A percentile compares a stretch with the other conserved stretches of the same genome.
These are phyloP conservation scores for Ornithoptera priamus DNA, from an alignment of 2,888 invertebrate genomes.

Conservation along the genomic window DNA sequence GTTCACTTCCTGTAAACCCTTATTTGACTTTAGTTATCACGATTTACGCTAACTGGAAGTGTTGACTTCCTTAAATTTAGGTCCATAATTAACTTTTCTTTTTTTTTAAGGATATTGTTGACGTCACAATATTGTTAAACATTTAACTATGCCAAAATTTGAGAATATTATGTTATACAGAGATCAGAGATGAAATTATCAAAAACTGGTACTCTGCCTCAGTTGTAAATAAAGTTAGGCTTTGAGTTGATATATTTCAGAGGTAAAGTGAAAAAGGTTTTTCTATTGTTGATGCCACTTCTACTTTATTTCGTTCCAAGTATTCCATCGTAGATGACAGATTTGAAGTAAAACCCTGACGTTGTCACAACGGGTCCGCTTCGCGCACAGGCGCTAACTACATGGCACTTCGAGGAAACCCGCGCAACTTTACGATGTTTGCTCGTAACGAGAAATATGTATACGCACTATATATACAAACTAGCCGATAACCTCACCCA, in stretches of 20 bases:
- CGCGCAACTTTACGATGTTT: slow-evolving; percentile 43
- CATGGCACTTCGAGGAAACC: slow-evolving; percentile 49
- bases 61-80: background rate
- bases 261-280: background rate
- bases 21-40: slow-evolving; percentile 21
- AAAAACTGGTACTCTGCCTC: background rate
- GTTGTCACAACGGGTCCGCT: slow-evolving; percentile 44
- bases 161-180: background rate
- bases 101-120: background rate
- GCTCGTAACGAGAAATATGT: slow-evolving; percentile 28
- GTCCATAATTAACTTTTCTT: background rate
- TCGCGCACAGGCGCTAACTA: slow-evolving; percentile 59
- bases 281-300: slow-evolving; percentile 3
- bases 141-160: background rate
- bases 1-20: slow-evolving; percentile 26
- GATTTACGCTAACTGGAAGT: slow-evolving; percentile 16
- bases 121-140: no score
- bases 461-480: slow-evolving; percentile 6
- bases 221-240: background rate
- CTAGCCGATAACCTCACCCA: slow-evolving; percentile 3
- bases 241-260: background rate
- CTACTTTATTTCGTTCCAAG: slow-evolving; percentile 6
- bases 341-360: slow-evolving; percentile 36
- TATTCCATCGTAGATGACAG: slow-evolving; percentile 26
- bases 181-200: no score